Percentiles rank a stretch among this genome's conserved stretches.
These are phyloP conservation scores for Drosophila silvestris DNA, from an alignment of 2,888 invertebrate genomes.

Conservation along the genomic window DNA sequence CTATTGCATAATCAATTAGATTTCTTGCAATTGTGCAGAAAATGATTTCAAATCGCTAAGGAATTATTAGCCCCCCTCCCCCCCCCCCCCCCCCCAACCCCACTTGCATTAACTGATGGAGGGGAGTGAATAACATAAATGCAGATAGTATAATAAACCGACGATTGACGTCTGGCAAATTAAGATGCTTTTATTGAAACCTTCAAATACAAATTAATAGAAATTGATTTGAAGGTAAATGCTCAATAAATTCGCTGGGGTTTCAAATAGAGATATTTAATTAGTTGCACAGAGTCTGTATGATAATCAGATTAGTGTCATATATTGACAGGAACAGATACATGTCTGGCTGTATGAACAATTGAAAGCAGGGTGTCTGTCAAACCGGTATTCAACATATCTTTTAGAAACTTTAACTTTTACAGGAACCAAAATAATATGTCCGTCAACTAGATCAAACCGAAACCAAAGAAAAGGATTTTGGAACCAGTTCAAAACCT, in stretches of 20 bases:
- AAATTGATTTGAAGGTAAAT: not conserved
- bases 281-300: not conserved
- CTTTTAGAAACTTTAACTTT: not conserved
- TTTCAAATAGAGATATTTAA: not conserved
- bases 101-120: too few relatives aligned
- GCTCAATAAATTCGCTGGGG: not conserved
- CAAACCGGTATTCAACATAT: not conserved
- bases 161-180: not conserved
- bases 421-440: not conserved
- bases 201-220: not conserved
- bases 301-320: not conserved
- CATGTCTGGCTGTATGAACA: not conserved
- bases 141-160: not conserved
- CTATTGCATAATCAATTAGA: slow-evolving; percentile 57
- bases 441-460: not conserved
- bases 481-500: not conserved
- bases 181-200: not conserved
- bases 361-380: not conserved
- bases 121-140: not conserved
- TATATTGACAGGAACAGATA: not conserved
- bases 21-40: slow-evolving; percentile 6
- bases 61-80: not conserved
- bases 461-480: not conserved
- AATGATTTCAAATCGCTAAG: not conserved
- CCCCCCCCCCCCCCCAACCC: not conserved